Evolutionary conservation across 2,113 vertebrate genomes (phyloP), one percentile per base, ranked within the genome.

Genomic region (Pao palembangensis): DNA sequence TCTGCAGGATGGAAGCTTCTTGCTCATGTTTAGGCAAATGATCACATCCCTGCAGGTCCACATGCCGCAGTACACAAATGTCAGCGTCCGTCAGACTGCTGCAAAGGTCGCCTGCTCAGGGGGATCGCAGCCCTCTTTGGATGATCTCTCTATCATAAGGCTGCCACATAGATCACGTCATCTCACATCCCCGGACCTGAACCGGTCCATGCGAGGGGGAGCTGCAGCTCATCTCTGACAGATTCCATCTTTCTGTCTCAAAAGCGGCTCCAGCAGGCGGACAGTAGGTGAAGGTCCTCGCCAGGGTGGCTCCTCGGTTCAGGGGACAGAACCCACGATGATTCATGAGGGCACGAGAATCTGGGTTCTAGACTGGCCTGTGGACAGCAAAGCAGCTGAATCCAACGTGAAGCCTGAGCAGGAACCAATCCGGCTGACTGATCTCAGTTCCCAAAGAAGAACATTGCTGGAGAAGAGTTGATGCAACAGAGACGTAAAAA

Each of bases 31-130:
- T 55, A n/a, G 52, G 46, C 25, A 41, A 43, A 55, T 23, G 59
- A 55, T 73, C 48, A 23, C 55, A 60, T 71, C 64, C 41, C 73
- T 64, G 71, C 61, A 58, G 58, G 59, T 55, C 28, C 46, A 43
- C 69, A 52, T 38, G 16, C 31, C 11, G 61, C 65, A 5, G 31
- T 6, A 57, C 53, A 51, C 58, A 71, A 76, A 82, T 76, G 70
- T 67, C 76, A 76, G 51, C 25, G 55, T 44, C 52, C 4, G 14
- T 44, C 51, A 5, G n/a, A 67, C 55, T 31, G 55, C 1, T 17
- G 38, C 34, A 79, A 79, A 84, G 82, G 73, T 81, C 82, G 70
- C 21, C 68, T 21, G 59, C 66, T 82, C 74, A 14, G 61, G 67
- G 76, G 78, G 64, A 76, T 69, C 51, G 0, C 43, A 15, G 47